Conservation (phyloP, 2,113 vertebrate species). For the Zosterops japonicus region DNA sequence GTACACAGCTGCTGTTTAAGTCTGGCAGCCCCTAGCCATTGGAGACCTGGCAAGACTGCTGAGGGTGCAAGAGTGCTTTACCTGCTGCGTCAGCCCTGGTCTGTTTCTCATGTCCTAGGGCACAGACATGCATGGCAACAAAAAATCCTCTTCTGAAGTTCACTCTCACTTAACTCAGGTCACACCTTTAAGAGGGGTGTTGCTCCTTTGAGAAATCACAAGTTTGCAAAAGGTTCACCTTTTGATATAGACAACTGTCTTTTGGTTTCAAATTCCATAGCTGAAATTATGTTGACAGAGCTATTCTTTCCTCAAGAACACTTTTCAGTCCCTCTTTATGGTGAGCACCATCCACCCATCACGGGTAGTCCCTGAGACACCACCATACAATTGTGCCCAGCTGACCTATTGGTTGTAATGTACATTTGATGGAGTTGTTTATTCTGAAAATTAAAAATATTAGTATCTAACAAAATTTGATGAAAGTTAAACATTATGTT, state of each 20-base stretch:
- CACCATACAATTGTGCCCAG: not conserved
- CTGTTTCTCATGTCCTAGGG: not conserved
- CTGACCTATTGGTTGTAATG: not conserved
- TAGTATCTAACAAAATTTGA: not conserved
- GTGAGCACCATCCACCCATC: not conserved
- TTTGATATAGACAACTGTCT: not conserved
- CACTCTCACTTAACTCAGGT: not conserved
- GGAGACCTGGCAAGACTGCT: not conserved
- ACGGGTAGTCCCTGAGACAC: not conserved
- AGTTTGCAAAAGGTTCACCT: not conserved
- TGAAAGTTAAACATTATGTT: not conserved
- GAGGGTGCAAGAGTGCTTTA: rapidly evolving
- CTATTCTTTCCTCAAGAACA: not conserved
- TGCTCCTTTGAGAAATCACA: not conserved
- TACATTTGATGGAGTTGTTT: not conserved
- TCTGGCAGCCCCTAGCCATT: not conserved
- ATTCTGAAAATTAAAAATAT: not conserved
- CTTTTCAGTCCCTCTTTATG: not conserved
- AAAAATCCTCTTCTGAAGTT: not conserved
- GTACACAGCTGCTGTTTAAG: not conserved
- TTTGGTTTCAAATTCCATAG: not conserved
- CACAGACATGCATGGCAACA: not conserved
- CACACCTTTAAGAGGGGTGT: not conserved
- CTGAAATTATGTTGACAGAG: not conserved
- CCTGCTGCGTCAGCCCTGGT: not conserved